phyloP scores from a whole-genome alignment of 2,888 invertebrate genomes.

The Hypolimnas misippus region DNA sequence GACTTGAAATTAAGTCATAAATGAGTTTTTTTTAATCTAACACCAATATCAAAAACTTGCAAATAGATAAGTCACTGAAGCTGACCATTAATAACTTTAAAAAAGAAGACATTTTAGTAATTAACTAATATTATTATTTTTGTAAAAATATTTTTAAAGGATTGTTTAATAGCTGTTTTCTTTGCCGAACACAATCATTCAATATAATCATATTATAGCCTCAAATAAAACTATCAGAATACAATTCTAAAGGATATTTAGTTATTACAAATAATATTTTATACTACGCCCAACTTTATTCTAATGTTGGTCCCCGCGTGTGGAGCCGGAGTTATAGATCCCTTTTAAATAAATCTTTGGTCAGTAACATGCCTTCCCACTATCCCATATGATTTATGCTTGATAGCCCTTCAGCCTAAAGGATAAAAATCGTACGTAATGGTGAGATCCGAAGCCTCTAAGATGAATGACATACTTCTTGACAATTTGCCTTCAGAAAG shows the following conservation, averaged over 20 bases:
- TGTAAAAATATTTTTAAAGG: too few species aligned
- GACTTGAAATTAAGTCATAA: too few species aligned
- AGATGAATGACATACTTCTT: slow-evolving; percentile 15
- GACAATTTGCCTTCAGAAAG: slow-evolving; percentile 8
- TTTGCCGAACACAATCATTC: too few species aligned
- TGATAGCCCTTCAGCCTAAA: slow-evolving; percentile 44
- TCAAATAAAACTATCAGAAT: slow-evolving; percentile 4
- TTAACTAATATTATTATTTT: too few species aligned
- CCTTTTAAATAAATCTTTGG: slow-evolving; percentile 30
- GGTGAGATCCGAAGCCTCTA: slow-evolving; percentile 11
- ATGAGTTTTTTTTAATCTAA: too few species aligned
- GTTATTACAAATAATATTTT: neutral
- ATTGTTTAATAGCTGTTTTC: too few species aligned
- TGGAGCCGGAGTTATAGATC: slow-evolving; percentile 22
- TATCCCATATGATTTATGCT: slow-evolving; percentile 62
- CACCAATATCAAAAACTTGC: too few species aligned
- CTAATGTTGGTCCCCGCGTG: slow-evolving; percentile 9
- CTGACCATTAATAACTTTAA: too few species aligned
- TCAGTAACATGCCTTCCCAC: slow-evolving; percentile 35
- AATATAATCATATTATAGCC: too few species aligned
- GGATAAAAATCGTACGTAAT: slow-evolving; percentile 28
- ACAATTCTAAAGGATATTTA: neutral
- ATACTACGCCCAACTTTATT: slow-evolving; percentile 6
- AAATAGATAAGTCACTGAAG: too few species aligned
- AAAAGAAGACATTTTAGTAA: too few species aligned